A percentile compares a stretch with the other conserved stretches of the same genome.
Conservation (phyloP, 1,140 invertebrate species). For the Heliconius hewitsoni region DNA sequence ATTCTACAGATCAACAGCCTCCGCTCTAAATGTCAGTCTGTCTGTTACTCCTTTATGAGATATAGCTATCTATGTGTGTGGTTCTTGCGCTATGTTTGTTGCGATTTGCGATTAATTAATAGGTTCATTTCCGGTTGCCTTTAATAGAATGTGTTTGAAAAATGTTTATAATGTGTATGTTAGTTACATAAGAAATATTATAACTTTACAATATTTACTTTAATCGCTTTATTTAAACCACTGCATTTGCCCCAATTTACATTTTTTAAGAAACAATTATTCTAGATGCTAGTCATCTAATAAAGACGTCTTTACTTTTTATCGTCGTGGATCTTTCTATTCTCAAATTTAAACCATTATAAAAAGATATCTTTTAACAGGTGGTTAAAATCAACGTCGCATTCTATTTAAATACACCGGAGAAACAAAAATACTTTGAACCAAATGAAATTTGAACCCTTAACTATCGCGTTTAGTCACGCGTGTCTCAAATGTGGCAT, state of each 20-base stretch:
- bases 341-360: constrained; percentile 1
- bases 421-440: constrained; percentile 2
- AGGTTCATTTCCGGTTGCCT: neutral
- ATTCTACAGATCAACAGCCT: constrained; percentile 7
- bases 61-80: neutral
- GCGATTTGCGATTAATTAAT: neutral
- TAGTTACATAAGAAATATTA: neutral
- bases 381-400: neutral
- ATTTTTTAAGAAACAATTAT: no score
- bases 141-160: neutral
- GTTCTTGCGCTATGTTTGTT: neutral
- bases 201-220: no score
- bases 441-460: neutral
- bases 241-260: neutral
- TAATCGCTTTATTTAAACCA: no score
- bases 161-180: neutral
- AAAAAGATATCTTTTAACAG: neutral
- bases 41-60: constrained; percentile 2
- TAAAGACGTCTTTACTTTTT: neutral
- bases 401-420: neutral
- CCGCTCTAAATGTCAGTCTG: constrained; percentile 1
- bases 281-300: no score
- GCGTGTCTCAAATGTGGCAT: neutral
- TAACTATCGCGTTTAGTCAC: neutral
- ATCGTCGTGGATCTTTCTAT: neutral